Evolutionary conservation across 2,888 invertebrate species (phyloP).

Genomic region (Colletes collaris): DNA sequence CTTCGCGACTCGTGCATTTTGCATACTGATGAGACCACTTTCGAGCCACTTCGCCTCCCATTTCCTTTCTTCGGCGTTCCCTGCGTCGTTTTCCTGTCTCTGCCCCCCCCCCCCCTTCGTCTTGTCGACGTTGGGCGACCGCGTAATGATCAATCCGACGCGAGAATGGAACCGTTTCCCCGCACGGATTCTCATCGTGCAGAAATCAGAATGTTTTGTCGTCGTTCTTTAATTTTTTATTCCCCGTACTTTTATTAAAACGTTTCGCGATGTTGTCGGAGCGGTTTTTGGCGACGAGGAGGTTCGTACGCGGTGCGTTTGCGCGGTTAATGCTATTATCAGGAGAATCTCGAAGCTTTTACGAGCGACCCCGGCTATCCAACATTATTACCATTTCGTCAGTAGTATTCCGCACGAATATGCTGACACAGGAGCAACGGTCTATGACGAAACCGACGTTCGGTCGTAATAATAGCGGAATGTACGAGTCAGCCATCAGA

Average conservation of each 20-base stretch:
- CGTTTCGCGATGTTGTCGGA: conserved; percentile 4
- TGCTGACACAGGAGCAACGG: conserved; percentile 29
- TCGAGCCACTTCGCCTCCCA: conserved; percentile 71
- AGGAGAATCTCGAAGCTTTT: conserved; percentile 21
- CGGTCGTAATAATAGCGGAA: conserved; percentile 20
- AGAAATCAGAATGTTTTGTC: conserved; percentile 10
- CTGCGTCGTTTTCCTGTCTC: conserved; percentile 72
- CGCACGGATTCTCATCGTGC: background rate
- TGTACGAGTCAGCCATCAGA: conserved; percentile 20
- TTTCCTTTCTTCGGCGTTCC: conserved; percentile 73
- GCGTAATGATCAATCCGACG: conserved; percentile 5
- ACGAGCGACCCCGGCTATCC: conserved; percentile 22
- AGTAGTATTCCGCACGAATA: conserved; percentile 21
- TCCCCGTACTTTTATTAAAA: conserved; percentile 1
- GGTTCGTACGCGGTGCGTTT: background rate
- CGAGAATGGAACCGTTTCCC: conserved; percentile 8
- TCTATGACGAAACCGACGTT: conserved; percentile 20
- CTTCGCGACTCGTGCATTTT: conserved; percentile 73
- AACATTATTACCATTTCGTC: conserved; percentile 43
- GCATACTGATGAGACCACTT: conserved; percentile 79
- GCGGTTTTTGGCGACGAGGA: no score
- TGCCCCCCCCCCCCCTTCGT: conserved; percentile 53
- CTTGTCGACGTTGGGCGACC: conserved; percentile 10
- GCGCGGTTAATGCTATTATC: conserved; percentile 26
- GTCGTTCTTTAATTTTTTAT: no score